Conservation (phyloP, 2,888 invertebrate species). For the Scelioninae gen. 1 region DNA sequence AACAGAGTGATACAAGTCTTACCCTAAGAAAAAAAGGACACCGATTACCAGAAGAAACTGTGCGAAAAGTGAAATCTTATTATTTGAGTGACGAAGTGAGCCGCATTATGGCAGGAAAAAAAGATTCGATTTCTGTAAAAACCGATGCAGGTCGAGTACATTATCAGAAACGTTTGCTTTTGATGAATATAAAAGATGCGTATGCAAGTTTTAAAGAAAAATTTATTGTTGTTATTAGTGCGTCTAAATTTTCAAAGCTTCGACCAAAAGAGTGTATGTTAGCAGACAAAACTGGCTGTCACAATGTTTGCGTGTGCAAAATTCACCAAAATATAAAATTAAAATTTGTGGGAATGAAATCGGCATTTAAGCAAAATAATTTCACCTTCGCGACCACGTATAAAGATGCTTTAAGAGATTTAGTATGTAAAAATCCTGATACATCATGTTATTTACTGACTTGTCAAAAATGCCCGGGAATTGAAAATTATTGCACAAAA, state of each 20-base stretch:
- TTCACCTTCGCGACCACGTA: constrained; percentile 1
- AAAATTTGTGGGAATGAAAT: constrained; percentile 25
- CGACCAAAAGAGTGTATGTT: constrained; percentile 29
- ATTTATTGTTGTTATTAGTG: background rate
- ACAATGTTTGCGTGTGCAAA: constrained; percentile 31
- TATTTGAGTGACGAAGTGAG: constrained; percentile 16
- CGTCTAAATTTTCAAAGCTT: constrained; percentile 9
- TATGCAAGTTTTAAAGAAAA: background rate
- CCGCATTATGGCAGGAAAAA: constrained; percentile 16
- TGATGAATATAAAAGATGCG: background rate
- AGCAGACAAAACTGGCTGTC: constrained; percentile 18
- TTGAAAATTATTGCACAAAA: too few relatives aligned
- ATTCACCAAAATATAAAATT: constrained; percentile 20
- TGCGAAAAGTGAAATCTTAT: constrained; percentile 14
- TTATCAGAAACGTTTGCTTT: constrained; percentile 8
- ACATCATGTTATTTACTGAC: too few relatives aligned
- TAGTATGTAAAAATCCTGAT: too few relatives aligned
- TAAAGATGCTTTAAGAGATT: background rate
- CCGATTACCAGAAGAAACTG: constrained; percentile 4
- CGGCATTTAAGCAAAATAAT: constrained; percentile 19
- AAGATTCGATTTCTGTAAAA: constrained; percentile 17
- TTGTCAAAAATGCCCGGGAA: too few relatives aligned
- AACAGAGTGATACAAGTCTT: background rate
- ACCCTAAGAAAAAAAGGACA: constrained; percentile 1
- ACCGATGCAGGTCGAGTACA: background rate